phyloP scores from a whole-genome alignment of 1,140 invertebrate genomes.

The Gryon sp. region DNA sequence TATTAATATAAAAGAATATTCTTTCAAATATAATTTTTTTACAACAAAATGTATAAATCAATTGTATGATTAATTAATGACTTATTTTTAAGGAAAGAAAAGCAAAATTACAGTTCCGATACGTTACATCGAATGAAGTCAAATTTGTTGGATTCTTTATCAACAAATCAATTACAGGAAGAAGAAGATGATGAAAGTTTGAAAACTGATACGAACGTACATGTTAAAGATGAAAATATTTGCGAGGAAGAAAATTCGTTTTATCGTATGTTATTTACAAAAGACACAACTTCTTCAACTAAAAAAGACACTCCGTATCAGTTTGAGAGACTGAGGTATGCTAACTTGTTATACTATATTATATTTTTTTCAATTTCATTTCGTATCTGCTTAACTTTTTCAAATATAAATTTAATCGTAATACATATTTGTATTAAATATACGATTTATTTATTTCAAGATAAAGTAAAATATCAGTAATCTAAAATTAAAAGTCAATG shows the following conservation, averaged over 20 bases:
- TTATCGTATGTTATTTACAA: conserved; percentile 64
- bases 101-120: conserved; percentile 70
- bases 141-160: conserved; percentile 1
- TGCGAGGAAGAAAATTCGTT: conserved; percentile 68
- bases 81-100: conserved; percentile 67
- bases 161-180: conserved; percentile 64
- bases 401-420: too few relatives aligned
- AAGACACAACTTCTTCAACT: conserved; percentile 58
- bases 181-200: conserved; percentile 60
- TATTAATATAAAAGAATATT: too few relatives aligned
- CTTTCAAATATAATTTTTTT: too few relatives aligned
- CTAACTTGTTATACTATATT: too few relatives aligned
- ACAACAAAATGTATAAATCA: background rate
- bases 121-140: conserved; percentile 59
- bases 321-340: conserved; percentile 7
- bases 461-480: too few relatives aligned
- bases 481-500: too few relatives aligned
- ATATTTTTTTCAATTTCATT: background rate
- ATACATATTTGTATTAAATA: too few relatives aligned
- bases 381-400: background rate
- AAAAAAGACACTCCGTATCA: conserved; percentile 23
- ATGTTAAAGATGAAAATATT: conserved; percentile 61
- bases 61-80: background rate
- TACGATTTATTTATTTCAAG: too few relatives aligned
- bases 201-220: conserved; percentile 55